Percentiles rank a stretch among this genome's conserved stretches.
These are phyloP conservation scores for Eledona agricola DNA, from an alignment of 2,888 invertebrate genomes.

Conservation along the genomic window DNA sequence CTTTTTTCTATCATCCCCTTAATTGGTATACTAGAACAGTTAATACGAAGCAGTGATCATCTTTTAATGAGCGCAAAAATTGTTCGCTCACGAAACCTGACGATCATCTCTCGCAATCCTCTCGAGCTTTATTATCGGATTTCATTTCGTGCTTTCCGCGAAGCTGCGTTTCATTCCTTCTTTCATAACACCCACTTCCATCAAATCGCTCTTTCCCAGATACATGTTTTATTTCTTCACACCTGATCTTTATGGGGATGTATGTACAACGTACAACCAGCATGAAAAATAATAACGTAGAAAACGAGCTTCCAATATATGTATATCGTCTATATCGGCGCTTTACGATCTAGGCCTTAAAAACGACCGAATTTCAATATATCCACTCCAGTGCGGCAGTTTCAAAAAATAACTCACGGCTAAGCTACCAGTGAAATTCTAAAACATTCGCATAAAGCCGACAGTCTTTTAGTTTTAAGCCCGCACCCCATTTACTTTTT, in stretches of 20 bases:
- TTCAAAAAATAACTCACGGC: slow-evolving; percentile 36
- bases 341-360: slow-evolving; percentile 37
- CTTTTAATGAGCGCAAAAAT: slow-evolving; percentile 21
- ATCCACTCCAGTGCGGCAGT: slow-evolving; percentile 32
- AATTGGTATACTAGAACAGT: too few relatives aligned
- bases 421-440: slow-evolving; percentile 34
- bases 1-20: too few relatives aligned
- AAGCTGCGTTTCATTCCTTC: slow-evolving; percentile 10
- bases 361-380: slow-evolving; percentile 40
- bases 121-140: slow-evolving; percentile 25
- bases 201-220: slow-evolving; percentile 17
- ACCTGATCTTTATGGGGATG: slow-evolving; percentile 15
- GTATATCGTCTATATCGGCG: slow-evolving; percentile 26
- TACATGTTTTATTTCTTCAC: slow-evolving; percentile 27
- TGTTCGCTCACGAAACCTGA: slow-evolving; percentile 14
- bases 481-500: slow-evolving; percentile 24
- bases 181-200: too few relatives aligned
- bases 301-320: too few relatives aligned
- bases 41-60: slow-evolving; percentile 20
- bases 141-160: slow-evolving; percentile 8
- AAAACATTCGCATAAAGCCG: slow-evolving; percentile 38
- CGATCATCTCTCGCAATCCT: slow-evolving; percentile 19
- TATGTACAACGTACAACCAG: too few relatives aligned
- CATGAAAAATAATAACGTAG: slow-evolving; percentile 31
- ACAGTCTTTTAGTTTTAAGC: slow-evolving; percentile 38